phyloP scores from a whole-genome alignment of 2,797 vertebrate genomes.

The Morus bassanus region DNA sequence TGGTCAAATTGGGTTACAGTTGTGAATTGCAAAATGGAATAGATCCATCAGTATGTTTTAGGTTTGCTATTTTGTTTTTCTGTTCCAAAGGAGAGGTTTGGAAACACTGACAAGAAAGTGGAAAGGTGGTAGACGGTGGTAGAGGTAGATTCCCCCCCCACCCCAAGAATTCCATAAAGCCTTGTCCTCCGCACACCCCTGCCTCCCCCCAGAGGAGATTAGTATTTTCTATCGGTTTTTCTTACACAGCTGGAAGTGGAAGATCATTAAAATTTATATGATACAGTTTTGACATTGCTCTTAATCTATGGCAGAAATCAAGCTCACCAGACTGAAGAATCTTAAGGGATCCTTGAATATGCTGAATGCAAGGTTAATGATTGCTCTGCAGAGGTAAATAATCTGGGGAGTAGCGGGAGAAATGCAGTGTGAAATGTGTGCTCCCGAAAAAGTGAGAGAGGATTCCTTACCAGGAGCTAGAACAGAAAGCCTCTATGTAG shows the following conservation, averaged over 20 bases:
- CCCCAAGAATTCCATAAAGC: neutral
- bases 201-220: neutral
- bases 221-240: neutral
- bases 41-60: neutral
- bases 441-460: neutral
- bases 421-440: rapidly evolving
- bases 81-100: neutral
- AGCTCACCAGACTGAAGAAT: neutral
- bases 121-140: neutral
- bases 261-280: neutral
- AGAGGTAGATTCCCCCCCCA: neutral
- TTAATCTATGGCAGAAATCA: neutral
- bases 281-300: neutral
- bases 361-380: neutral
- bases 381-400: neutral
- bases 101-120: neutral
- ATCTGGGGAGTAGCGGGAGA: neutral
- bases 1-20: neutral
- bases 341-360: neutral
- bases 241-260: neutral
- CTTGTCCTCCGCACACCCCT: neutral
- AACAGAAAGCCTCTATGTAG: neutral
- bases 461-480: neutral
- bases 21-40: neutral
- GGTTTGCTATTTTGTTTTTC: neutral